Evolutionary conservation across 2,797 vertebrate genomes (phyloP), one percentile per base, ranked within the genome.

Genomic region (Numenius phaeopus): DNA sequence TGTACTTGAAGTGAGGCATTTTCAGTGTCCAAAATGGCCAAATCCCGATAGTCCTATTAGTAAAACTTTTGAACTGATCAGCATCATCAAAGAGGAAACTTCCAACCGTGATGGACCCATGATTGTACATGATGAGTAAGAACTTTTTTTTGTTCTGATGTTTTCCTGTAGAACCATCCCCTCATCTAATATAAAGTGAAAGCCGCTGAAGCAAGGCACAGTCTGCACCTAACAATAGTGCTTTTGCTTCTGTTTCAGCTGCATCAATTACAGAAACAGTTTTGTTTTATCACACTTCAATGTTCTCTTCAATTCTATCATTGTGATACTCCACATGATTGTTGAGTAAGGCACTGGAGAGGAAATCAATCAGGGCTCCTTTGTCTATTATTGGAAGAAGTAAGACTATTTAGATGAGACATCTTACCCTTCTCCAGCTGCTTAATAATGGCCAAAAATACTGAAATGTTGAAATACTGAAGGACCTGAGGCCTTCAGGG

Each of bases 11-110:
- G 99, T 99, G 92, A 99, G 98, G 83, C 99, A 99, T 97, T 99
- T 99, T 97, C 98, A 98, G 58, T 98, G 98, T 88, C 98, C 99
- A 71, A 98, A 97, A 94, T 99, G 99, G 99, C 99, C 99, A 57
- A 99, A 99, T 98, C 99, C 99, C 7, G 99, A 99, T 97, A 98
- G 99, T 83, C 99, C 99, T 65, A 99, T 99, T 96, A 99, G 99
- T 94, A 99, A 98, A 98, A 99, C 99, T 59, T 99, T 99, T 87
- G 99, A 99, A 98, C 98, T 99, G 83, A 98, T 99, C 91, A 98
- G 97, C 96, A 95, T 99, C 94, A 98, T 99, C 92, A 99, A 98
- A 96, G 98, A 99, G 87, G 99, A 99, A 94, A 98, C 96, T 47
- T 78, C 96, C 47, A 97, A 67, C 79, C 98, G 98, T 94, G 99